Evolutionary conservation across 1,140 invertebrate species (phyloP).

Genomic region (Plutomurus gul): DNA sequence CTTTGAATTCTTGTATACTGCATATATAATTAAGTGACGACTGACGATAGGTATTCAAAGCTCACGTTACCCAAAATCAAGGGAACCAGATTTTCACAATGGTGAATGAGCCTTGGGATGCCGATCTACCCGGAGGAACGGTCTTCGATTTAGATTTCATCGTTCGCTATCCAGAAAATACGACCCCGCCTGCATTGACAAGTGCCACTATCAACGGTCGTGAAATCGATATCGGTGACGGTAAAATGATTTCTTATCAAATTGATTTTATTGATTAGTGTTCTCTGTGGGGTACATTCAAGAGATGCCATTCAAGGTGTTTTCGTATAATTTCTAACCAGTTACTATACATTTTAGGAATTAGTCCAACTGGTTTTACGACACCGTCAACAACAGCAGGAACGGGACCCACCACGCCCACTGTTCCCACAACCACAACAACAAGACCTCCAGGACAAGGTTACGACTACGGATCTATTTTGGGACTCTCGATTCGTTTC

Average conservation of each 20-base stretch:
- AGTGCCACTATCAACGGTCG: constrained; percentile 14
- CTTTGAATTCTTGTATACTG: too few species aligned
- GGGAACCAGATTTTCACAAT: neutral
- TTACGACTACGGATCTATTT: constrained; percentile 54
- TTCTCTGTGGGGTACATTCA: too few species aligned
- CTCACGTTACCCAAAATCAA: constrained; percentile 2
- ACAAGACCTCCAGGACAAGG: neutral
- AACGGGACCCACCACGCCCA: neutral
- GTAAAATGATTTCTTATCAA: neutral
- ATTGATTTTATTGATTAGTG: too few species aligned
- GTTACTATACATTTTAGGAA: neutral
- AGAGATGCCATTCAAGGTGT: neutral
- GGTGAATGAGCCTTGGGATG: constrained; percentile 21
- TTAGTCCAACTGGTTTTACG: neutral
- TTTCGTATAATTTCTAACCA: neutral
- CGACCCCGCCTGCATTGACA: neutral
- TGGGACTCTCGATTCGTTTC: constrained; percentile 58
- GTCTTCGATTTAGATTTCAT: constrained; percentile 21
- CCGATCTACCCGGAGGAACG: neutral
- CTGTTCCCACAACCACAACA: neutral
- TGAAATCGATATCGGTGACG: neutral
- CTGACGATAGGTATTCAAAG: constrained; percentile 15
- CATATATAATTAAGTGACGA: too few species aligned
- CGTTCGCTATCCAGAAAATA: constrained; percentile 1
- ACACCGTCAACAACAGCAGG: neutral